Evolutionary conservation across 2,888 invertebrate genomes (phyloP).

Genomic region (Drosophila dives): DNA sequence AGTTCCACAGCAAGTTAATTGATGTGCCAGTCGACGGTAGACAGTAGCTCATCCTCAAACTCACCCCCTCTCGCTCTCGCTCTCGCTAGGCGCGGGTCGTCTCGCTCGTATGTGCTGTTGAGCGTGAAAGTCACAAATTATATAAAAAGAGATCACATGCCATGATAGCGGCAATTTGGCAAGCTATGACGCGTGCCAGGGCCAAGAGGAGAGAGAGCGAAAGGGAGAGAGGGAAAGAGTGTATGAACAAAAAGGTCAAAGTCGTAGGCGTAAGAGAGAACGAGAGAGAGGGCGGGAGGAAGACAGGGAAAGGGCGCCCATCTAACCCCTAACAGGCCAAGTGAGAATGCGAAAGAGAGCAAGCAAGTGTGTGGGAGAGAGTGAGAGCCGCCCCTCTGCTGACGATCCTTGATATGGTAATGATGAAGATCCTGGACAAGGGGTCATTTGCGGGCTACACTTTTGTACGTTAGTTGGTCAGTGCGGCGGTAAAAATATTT

Average conservation of each 20-base stretch:
- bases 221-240: conserved; percentile 32
- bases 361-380: conserved; percentile 1
- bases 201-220: conserved; percentile 32
- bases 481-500: conserved; percentile 74
- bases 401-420: conserved; percentile 78
- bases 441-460: conserved; percentile 74
- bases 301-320: background rate
- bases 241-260: conserved; percentile 49
- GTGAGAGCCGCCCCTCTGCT: conserved; percentile 54
- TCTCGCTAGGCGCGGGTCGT: conserved; percentile 1
- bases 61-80: conserved; percentile 17
- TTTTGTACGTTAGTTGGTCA: conserved; percentile 67
- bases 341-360: conserved; percentile 2
- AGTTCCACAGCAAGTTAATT: conserved; percentile 64
- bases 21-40: conserved; percentile 61
- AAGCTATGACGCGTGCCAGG: conserved; percentile 70
- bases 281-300: conserved; percentile 1
- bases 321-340: conserved; percentile 11
- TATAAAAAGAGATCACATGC: conserved; percentile 80
- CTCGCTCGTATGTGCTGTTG: conserved; percentile 65
- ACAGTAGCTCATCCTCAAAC: conserved; percentile 61
- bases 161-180: conserved; percentile 84
- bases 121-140: conserved; percentile 84
- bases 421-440: conserved; percentile 71
- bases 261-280: conserved; percentile 63